Conservation (phyloP, 2,113 vertebrate genomes). For the Syngnathus typhle region DNA sequence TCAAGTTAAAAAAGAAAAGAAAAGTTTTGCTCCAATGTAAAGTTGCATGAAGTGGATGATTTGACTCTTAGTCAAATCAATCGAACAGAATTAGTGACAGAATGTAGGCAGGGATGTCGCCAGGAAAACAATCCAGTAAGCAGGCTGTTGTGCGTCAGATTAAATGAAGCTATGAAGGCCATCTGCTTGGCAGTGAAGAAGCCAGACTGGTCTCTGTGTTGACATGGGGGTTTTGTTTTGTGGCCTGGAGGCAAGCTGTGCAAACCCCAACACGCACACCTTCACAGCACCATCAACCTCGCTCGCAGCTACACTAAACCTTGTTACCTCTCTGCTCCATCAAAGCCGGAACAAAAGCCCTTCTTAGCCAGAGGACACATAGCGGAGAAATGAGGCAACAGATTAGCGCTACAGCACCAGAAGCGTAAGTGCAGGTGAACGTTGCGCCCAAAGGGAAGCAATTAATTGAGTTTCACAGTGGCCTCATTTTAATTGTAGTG, state of each 20-base stretch:
- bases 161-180: constrained; percentile 49
- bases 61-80: neutral
- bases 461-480: constrained; percentile 19
- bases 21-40: too few relatives aligned
- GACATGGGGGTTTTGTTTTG: constrained; percentile 42
- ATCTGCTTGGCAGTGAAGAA: constrained; percentile 38
- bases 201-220: constrained; percentile 27
- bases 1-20: neutral
- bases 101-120: constrained; percentile 24
- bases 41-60: neutral
- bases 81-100: constrained; percentile 2
- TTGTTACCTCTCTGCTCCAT: constrained; percentile 12
- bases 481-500: constrained; percentile 8
- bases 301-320: constrained; percentile 14
- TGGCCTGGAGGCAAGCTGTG: constrained; percentile 15
- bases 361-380: constrained; percentile 3
- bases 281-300: constrained; percentile 6
- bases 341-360: neutral
- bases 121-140: constrained; percentile 29
- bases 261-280: constrained; percentile 30
- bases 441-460: constrained; percentile 3
- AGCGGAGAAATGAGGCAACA: constrained; percentile 13
- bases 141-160: constrained; percentile 48
- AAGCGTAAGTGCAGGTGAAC: constrained; percentile 16
- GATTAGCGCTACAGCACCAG: constrained; percentile 15